Conservation (phyloP, 1,140 invertebrate species). For the Theocolax elegans region DNA sequence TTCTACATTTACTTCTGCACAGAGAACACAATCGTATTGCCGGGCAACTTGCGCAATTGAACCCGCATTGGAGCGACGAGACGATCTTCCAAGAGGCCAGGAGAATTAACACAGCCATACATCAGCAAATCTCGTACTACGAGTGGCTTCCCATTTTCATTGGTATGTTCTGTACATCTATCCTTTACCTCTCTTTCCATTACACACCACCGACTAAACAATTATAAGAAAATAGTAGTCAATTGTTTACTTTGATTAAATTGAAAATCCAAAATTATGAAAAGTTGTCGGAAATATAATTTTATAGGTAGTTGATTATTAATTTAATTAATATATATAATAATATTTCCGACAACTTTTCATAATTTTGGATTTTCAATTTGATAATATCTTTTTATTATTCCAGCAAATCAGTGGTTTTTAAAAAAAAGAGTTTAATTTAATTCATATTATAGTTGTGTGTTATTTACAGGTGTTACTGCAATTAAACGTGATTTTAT, state of each 20-base stretch:
- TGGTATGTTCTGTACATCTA: constrained; percentile 66
- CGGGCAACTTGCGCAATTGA: constrained; percentile 75
- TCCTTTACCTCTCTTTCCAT: neutral
- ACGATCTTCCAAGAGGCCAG: constrained; percentile 88
- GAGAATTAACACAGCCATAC: constrained; percentile 79
- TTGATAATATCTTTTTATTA: neutral
- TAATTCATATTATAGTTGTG: no score
- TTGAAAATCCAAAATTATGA: neutral
- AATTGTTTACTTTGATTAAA: no score
- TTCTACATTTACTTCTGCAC: constrained; percentile 85
- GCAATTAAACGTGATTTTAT: neutral
- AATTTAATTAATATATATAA: no score
- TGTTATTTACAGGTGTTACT: neutral
- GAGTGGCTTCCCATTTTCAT: constrained; percentile 88
- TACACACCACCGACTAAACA: neutral
- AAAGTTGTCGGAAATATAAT: no score
- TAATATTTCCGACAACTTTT: no score
- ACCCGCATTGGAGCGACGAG: constrained; percentile 90
- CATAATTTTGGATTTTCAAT: neutral
- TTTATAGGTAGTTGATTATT: no score
- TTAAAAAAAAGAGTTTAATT: no score
- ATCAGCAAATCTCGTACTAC: constrained; percentile 88
- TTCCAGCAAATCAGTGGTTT: neutral
- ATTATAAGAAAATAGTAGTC: no score
- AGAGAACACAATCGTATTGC: constrained; percentile 93